Evolutionary conservation across 2,113 vertebrate species (phyloP).

Genomic region (Oreocharis arfaki): DNA sequence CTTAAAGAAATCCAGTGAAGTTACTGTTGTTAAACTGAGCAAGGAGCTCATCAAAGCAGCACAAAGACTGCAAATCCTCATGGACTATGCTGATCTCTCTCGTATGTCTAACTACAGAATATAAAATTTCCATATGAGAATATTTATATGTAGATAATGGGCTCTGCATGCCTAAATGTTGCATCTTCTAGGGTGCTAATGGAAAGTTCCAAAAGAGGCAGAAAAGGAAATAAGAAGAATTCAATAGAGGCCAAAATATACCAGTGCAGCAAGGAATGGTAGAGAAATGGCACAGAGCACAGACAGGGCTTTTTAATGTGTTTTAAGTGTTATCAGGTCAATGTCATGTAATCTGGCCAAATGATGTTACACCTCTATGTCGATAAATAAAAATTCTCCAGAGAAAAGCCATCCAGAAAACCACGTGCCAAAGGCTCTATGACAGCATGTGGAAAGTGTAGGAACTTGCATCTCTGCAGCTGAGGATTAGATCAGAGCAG

Average conservation of each 20-base stretch:
- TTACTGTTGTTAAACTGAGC: constrained; percentile 78
- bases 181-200: not conserved
- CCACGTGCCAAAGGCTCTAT: accelerated
- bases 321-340: not conserved
- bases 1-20: constrained; percentile 76
- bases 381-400: not conserved
- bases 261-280: not conserved
- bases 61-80: constrained; percentile 77
- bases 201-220: not conserved
- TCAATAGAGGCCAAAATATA: not conserved
- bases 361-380: not conserved
- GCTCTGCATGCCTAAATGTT: not conserved
- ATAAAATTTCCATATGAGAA: not conserved
- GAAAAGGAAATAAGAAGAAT: not conserved
- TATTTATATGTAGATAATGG: not conserved
- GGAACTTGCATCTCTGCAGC: not conserved
- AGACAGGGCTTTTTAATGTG: not conserved
- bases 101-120: constrained; percentile 62
- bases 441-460: not conserved
- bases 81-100: constrained; percentile 80
- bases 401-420: not conserved
- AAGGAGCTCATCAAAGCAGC: constrained; percentile 74
- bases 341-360: not conserved
- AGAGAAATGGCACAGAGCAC: not conserved
- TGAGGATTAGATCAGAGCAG: not conserved